Base-by-base conservation (phyloP, 2,888 invertebrate species). In the Pammene fasciana region DNA sequence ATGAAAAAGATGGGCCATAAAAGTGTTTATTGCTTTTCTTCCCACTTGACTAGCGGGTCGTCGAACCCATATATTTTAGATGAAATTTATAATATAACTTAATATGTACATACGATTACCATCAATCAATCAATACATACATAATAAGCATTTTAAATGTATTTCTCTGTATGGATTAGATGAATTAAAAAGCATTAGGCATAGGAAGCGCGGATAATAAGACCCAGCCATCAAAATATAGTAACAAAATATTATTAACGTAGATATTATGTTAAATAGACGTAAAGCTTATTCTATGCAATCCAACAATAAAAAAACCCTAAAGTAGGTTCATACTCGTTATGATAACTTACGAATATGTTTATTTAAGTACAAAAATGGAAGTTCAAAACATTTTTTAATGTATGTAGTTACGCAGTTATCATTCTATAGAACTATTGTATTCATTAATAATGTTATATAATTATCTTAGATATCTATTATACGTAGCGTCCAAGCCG, bases 11-110 rank as follows among this genome's bases (percentile, higher is more conserved):
- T 78, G 79, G 79, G 79, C 85, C 81, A 88, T 89, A 89, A 90
- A 87, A 87, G 83, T 77, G 75, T 88, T 89, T 89, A 90, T 89
- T 79, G 81, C 88, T 85, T 87, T 86, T 87, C 88, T 88, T 89
- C 87, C 87, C 86, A 88, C 86, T 88, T 86, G 80, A 79, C 78
- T 79, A 74, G 72, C 77, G 82, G 88, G 85, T 88, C 86, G 77
- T 76, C 76, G 82, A 85, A 83, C 86, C 82, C 84, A 84, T 88
- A 85, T 86, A 86, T 87, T 86, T 82, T 81, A 79, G 78, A 82
- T 82, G 79, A 77, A 84, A 86, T 88, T 85, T 86, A 87, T 85
- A 89, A 88, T 89, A 84, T 84, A 82, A 79, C 83, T 86, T 83
- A 88, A 85, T 87, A 88, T 88, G 84, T 87, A 86, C 87, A 88